Evolutionary conservation across 2,888 invertebrate species (phyloP).

Genomic region (Sphinx pinastri): DNA sequence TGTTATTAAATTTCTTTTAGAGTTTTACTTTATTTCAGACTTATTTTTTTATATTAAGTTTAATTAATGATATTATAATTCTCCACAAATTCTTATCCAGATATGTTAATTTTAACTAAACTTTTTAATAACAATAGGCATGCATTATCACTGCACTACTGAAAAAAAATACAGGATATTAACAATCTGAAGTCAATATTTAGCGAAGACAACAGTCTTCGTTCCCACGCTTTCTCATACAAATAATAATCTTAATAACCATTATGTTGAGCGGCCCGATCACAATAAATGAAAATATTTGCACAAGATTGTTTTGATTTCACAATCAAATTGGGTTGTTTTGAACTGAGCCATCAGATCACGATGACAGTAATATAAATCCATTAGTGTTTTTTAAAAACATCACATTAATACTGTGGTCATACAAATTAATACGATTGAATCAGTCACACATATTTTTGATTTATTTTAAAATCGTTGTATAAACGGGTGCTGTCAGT

Average conservation of each 20-base stretch:
- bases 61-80: no score
- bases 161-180: not conserved
- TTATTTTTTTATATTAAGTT: no score
- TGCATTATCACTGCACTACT: no score
- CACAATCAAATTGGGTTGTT: slow-evolving; percentile 58
- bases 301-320: slow-evolving; percentile 63
- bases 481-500: no score
- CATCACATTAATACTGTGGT: slow-evolving; percentile 34
- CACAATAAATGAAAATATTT: slow-evolving; percentile 71
- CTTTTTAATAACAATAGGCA: not conserved
- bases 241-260: slow-evolving; percentile 53
- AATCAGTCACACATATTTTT: no score
- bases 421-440: no score
- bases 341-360: slow-evolving; percentile 37
- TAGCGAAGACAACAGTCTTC: slow-evolving; percentile 39
- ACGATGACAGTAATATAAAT: slow-evolving; percentile 43
- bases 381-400: slow-evolving; percentile 57
- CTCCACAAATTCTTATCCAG: no score
- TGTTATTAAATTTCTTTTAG: not conserved
- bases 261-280: slow-evolving; percentile 53
- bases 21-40: no score
- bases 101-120: not conserved
- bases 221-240: slow-evolving; percentile 60
- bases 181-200: not conserved
- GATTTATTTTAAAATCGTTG: no score